Base-by-base conservation (phyloP, 2,888 invertebrate genomes). In the Epinotia nisella region DNA sequence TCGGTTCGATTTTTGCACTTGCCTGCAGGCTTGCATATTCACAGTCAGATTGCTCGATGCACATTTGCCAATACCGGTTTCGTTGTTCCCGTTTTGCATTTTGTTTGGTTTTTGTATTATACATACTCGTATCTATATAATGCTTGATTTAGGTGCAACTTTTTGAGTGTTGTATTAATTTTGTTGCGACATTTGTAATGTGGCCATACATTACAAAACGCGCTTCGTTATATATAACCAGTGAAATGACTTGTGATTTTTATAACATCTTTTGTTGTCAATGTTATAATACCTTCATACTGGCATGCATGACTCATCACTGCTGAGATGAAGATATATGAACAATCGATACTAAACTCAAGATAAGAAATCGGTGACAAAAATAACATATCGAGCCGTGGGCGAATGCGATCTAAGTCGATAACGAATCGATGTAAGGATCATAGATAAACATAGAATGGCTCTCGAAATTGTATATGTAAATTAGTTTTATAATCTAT, bases 1-100 rank as follows among this genome's bases (percentile, higher is more conserved):
- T 83, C 74, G 74, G 81, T 81, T 85, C 83, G 82, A 87, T 84
- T 90, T 90, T 90, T 91, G 91, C 92, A 90, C 91, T 72, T 88
- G 89, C 83, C 90, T 91, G 92, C 91, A 87, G 88, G 88, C 85
- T 84, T 85, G 86, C 87, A 87, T 85, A 77, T 76, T 79, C 78
- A 76, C 77, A 81, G 78, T 82, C 83, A 82, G 83, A 83, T 79
- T 81, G 78, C 87, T 87, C 87, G 84, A 85, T 85, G 87, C 88
- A 87, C 87, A 87, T 81, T 82, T 79, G 83, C 76, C 61, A 60
- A 78, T 75, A 85, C 84, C 84, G 80, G 81, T 81, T 83, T 79
- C 82, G 80, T 79, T 78, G 79, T 76, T 81, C 83, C 82, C 83
- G 78, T 81, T 80, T 82, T 85, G 83, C 81, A 82, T 82, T 83